Evolutionary conservation across 2,113 vertebrate genomes (phyloP).

Genomic region (Rissa tridactyla): DNA sequence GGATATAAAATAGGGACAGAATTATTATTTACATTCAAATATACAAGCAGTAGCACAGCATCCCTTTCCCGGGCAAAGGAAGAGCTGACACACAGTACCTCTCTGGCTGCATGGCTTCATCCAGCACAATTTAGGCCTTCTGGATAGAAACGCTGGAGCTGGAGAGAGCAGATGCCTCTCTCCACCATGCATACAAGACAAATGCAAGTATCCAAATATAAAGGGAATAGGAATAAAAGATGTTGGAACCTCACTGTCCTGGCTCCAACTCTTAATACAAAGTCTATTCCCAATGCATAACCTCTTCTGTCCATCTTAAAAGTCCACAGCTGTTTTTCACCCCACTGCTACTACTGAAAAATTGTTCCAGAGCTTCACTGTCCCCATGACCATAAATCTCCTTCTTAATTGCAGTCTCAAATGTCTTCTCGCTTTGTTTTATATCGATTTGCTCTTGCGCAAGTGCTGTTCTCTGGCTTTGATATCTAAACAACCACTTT

Average conservation of each 20-base stretch:
- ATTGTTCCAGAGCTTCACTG: neutral
- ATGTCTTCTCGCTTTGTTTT: neutral
- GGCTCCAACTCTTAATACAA: neutral
- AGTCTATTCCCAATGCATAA: neutral
- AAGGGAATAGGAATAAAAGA: neutral
- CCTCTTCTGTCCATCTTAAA: neutral
- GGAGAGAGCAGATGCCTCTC: neutral
- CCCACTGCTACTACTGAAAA: neutral
- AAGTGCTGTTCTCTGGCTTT: neutral
- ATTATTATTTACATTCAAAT: neutral
- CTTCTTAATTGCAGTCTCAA: neutral
- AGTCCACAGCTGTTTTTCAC: neutral
- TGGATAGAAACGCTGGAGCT: neutral
- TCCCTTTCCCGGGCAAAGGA: neutral
- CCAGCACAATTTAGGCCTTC: neutral
- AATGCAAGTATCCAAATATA: neutral
- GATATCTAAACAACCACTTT: neutral
- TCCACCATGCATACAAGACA: neutral
- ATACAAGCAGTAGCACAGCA: neutral
- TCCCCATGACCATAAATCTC: neutral
- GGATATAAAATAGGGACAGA: accelerated
- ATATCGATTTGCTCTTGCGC: neutral
- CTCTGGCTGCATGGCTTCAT: accelerated
- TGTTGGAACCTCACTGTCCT: neutral
- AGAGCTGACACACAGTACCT: neutral